Evolutionary conservation across 1,140 invertebrate species (phyloP).

Genomic region (Drosophila melanica): DNA sequence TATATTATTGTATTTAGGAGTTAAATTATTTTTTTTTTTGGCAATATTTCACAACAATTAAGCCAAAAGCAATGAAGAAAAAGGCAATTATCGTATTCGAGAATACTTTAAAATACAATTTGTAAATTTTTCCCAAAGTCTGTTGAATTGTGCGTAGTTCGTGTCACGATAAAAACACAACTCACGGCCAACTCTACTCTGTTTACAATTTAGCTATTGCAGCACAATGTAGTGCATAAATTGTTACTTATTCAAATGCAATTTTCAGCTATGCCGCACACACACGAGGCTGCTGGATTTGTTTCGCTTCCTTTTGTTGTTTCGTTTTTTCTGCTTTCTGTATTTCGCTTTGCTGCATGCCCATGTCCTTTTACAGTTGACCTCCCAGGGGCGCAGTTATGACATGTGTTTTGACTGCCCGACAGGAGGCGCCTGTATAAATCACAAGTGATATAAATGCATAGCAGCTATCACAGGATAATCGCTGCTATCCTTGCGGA

Average conservation of each 20-base stretch:
- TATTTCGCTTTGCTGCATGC: slow-evolving; percentile 20
- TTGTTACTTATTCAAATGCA: slow-evolving; percentile 60
- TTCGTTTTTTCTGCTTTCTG: background rate
- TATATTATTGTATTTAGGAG: too few species aligned
- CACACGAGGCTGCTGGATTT: slow-evolving; percentile 7
- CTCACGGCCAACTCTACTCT: background rate
- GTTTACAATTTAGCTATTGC: background rate
- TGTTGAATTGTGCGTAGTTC: too few species aligned
- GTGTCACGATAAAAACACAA: background rate
- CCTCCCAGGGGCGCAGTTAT: slow-evolving; percentile 60
- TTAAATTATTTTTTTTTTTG: too few species aligned
- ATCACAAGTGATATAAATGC: slow-evolving; percentile 21
- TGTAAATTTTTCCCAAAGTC: background rate
- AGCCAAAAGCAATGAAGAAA: too few species aligned
- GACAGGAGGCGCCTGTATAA: slow-evolving; percentile 11
- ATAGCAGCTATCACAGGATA: slow-evolving; percentile 3
- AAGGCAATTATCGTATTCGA: too few species aligned
- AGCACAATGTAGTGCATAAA: slow-evolving; percentile 44
- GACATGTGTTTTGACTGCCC: slow-evolving; percentile 25
- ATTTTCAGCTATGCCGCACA: slow-evolving; percentile 55
- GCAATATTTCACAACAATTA: too few species aligned
- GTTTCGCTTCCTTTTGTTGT: slow-evolving; percentile 9
- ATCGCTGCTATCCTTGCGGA: slow-evolving; percentile 12
- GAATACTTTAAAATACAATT: background rate
- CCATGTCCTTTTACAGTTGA: slow-evolving; percentile 54